Evolutionary conservation across 2,797 vertebrate genomes (phyloP), one percentile per base, ranked within the genome.

Genomic region (Syngnathus acus): DNA sequence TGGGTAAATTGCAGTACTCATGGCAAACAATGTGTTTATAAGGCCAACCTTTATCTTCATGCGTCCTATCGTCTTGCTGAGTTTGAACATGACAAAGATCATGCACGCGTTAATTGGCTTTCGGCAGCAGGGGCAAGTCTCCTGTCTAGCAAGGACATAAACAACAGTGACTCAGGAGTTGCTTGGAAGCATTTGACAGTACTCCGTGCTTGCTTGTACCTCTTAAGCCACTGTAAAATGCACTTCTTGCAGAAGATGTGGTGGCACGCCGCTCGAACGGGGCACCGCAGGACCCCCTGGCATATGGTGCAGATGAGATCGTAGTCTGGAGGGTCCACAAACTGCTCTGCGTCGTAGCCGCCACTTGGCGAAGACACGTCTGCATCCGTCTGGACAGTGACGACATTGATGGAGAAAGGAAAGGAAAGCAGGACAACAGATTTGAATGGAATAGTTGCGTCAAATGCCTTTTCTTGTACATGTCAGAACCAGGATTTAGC

Each of bases 161-260:
- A 72, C 0, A 64, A 43, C 4, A 61, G 37, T 67, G 10, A 26
- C 70, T 48, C 21, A 16, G 9, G 9, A 42, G 42, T 16, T 26
- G 13, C n/a, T 6, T 13, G 1, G 19, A 45, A 23, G 14, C 9
- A 9, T 8, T 13, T 42, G 8, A 7, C 5, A 54, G 50, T n/a
- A n/a, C 19, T 32, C 40, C 14, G 48, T 13, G 50, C 42, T 2
- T 37, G 37, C 68, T 53, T 13, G 37, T 79, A 94, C 93, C 92
- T 91, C 76, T 90, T 92, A 60, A 96, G 89, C 94, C 94, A 96
- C 65, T 84, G 92, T 63, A 93, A 78, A 75, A 95, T 94, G 78
- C 94, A 96, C 77, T 90, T 94, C 78, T 94, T 93, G 89, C 94
- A 96, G 88, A 95, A 95, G 75, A 94, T 85, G 74, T 96, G 94